Evolutionary conservation across 2,797 vertebrate genomes (phyloP).

Genomic region (Philypnodon macrostomus): DNA sequence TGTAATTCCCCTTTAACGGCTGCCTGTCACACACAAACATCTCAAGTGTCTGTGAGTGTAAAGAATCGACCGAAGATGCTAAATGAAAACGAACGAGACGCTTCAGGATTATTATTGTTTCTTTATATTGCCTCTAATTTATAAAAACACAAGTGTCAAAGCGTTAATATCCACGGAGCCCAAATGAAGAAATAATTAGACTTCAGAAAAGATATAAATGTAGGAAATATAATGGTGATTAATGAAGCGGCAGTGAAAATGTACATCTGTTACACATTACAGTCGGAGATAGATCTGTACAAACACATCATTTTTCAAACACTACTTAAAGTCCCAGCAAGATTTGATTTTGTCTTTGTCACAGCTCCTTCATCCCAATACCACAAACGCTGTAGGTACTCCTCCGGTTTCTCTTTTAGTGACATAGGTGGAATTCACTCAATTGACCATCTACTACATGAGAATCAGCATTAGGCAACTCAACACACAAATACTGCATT

Average conservation of each 20-base stretch:
- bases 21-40: constrained; percentile 32
- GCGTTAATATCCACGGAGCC: constrained; percentile 29
- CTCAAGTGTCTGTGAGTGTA: constrained; percentile 20
- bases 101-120: constrained; percentile 22
- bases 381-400: too few relatives aligned
- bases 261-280: constrained; percentile 48
- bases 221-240: constrained; percentile 47
- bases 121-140: constrained; percentile 29
- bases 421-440: too few relatives aligned
- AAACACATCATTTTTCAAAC: constrained; percentile 14
- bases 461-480: too few relatives aligned
- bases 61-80: constrained; percentile 9
- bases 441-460: too few relatives aligned
- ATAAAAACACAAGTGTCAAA: constrained; percentile 26
- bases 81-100: constrained; percentile 32
- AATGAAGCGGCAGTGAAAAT: constrained; percentile 42
- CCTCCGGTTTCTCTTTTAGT: too few relatives aligned
- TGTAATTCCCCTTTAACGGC: constrained; percentile 23
- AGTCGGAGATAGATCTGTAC: constrained; percentile 13
- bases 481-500: too few relatives aligned
- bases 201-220: constrained; percentile 34
- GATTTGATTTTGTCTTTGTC: not conserved
- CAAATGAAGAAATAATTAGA: constrained; percentile 50
- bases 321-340: constrained; percentile 5
- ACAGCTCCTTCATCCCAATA: too few relatives aligned